Percentiles rank a stretch among this genome's conserved stretches.
Conservation (phyloP, 2,888 invertebrate genomes). For the Ectobius pallidus region DNA sequence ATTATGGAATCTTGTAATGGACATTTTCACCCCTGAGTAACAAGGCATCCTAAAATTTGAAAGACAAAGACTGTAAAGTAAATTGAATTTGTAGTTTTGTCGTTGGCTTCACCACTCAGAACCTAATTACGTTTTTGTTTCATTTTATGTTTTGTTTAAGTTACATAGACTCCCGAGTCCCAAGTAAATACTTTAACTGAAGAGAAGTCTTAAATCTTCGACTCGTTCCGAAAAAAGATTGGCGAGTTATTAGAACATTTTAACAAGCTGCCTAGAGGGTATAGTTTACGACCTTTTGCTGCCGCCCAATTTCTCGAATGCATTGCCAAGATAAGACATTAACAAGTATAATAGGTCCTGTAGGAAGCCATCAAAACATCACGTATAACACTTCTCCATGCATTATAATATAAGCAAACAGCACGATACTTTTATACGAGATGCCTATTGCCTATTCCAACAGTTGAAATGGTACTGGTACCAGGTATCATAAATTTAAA, state of each 20-base stretch:
- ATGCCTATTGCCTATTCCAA: background rate
- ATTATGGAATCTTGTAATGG: too few relatives aligned
- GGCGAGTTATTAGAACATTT: slow-evolving; percentile 8
- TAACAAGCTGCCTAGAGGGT: background rate
- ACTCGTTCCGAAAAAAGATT: background rate
- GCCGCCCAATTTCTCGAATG: background rate
- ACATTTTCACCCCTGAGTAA: too few relatives aligned
- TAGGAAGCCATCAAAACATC: slow-evolving; percentile 1
- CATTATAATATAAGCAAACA: background rate
- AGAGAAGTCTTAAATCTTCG: background rate
- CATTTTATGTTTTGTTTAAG: background rate
- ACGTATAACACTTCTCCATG: background rate
- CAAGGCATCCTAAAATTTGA: too few relatives aligned
- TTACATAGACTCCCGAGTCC: background rate
- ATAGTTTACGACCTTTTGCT: background rate
- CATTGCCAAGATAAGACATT: background rate
- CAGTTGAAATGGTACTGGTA: background rate
- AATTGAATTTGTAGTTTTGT: too few relatives aligned
- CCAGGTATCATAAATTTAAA: background rate
- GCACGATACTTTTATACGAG: background rate
- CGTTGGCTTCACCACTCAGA: too few relatives aligned
- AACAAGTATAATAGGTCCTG: background rate
- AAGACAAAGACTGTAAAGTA: too few relatives aligned
- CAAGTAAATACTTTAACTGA: background rate
- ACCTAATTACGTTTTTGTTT: too few relatives aligned